These are phyloP conservation scores for Eupithecia tripunctaria DNA, from an alignment of 2,888 invertebrate species.

Conservation along the genomic window DNA sequence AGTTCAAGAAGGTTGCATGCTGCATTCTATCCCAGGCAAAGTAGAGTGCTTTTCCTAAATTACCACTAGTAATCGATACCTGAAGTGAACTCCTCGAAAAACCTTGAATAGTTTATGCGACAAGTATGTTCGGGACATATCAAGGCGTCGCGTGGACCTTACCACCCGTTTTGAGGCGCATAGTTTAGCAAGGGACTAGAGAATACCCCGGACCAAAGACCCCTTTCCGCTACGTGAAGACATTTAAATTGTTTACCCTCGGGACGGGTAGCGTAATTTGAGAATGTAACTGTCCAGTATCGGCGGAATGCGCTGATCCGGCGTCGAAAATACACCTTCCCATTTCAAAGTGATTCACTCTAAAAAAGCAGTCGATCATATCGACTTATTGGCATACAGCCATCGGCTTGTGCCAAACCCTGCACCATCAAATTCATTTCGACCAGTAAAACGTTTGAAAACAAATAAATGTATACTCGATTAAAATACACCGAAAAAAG, in stretches of 20 bases:
- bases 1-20: neutral
- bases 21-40: constrained; percentile 7
- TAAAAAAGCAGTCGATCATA: constrained; percentile 38
- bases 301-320: constrained; percentile 62
- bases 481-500: constrained; percentile 51
- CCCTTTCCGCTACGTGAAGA: constrained; percentile 62
- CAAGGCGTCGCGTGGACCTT: constrained; percentile 47
- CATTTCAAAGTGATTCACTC: constrained; percentile 42
- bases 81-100: constrained; percentile 25
- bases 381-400: constrained; percentile 48
- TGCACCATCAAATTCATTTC: constrained; percentile 35
- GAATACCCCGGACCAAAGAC: constrained; percentile 54
- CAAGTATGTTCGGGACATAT: constrained; percentile 45
- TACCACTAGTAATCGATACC: constrained; percentile 24
- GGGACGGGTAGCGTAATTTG: constrained; percentile 62
- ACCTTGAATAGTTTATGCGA: constrained; percentile 36
- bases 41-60: constrained; percentile 4
- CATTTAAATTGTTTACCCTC: constrained; percentile 70
- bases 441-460: constrained; percentile 32
- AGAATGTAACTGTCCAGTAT: constrained; percentile 62
- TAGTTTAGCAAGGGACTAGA: constrained; percentile 68
- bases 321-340: constrained; percentile 47
- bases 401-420: constrained; percentile 47
- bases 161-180: constrained; percentile 60
- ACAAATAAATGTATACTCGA: constrained; percentile 29